A percentile compares a stretch with the other conserved stretches of the same genome.
Conservation (phyloP, 92 coral and sea anemone genomes). For the Zoanthus sociatus region DNA sequence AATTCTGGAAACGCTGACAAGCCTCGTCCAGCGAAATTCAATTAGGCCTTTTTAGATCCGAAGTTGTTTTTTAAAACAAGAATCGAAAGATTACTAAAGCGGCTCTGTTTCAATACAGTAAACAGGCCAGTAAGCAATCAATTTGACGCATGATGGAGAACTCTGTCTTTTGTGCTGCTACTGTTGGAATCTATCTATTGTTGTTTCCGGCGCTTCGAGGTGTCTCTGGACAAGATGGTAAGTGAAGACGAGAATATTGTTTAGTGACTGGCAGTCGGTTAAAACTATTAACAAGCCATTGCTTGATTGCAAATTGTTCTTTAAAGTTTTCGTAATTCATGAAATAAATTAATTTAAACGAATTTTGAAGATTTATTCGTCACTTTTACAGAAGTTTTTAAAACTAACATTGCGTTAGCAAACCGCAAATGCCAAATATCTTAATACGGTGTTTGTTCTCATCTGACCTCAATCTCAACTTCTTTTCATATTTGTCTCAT, state of each 20-base stretch:
- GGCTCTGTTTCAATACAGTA: neutral
- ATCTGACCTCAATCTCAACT: neutral
- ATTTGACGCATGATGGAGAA: neutral
- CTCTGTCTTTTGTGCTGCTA: neutral
- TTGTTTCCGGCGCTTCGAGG: slow-evolving; percentile 12
- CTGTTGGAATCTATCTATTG: neutral
- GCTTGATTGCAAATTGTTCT: neutral
- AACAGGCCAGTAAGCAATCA: neutral
- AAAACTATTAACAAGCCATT: neutral
- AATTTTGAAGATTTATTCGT: neutral
- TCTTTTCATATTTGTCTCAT: neutral
- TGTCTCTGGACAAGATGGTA: slow-evolving; percentile 15
- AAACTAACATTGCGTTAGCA: neutral
- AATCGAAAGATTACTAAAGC: neutral
- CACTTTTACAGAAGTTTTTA: neutral
- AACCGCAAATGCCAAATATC: neutral
- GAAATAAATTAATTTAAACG: neutral
- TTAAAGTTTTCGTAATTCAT: neutral
- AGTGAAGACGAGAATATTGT: neutral
- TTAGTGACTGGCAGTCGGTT: neutral
- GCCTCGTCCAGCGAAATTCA: neutral
- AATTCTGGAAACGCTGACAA: slow-evolving; percentile 12
- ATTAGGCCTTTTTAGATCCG: neutral
- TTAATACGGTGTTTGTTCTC: neutral
- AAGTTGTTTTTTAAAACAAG: neutral